Evolutionary conservation across 2,113 vertebrate genomes (phyloP), one percentile per base, ranked within the genome.

Genomic region (Drymodes brunneopygia): DNA sequence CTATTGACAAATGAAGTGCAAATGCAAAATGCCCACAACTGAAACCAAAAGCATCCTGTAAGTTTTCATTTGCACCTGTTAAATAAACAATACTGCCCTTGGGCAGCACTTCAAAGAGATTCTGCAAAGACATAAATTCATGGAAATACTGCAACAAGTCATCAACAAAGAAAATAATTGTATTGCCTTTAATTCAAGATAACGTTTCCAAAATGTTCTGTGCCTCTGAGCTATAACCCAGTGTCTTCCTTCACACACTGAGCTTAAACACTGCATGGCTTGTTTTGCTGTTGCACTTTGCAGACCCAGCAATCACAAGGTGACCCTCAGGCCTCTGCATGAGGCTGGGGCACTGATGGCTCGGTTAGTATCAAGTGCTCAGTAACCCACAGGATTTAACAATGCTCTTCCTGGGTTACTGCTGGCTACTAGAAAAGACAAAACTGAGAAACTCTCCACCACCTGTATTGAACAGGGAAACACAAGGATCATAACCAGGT

Each of bases 221-320:
- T 99, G 98, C 99, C 99, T 98, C 97, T 98, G 99, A 99, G 98
- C 94, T 98, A 99, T 99, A 99, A 99, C 99, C 98, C 98, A 98
- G 98, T 96, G 98, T 97, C 96, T 94, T 93, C 50, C 99, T 99
- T 95, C 51, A 96, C 97, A 98, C 98, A 97, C 98, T 97, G 98
- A 98, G 99, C 99, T 99, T 99, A 99, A 99, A 99, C 98, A 97
- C 96, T 97, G 98, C 99, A 98, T 98, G 98, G 98, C 98, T 96
- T 94, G 51, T 80, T 96, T 97, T 99, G 95, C 93, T 99, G 81
- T 99, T 18, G 99, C 99, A 99, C 99, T 99, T 94, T 95, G 97
- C 94, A 95, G 98, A 99, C 99, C 99, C 90, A 97, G 98, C 98
- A 97, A 98, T 96, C 99, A 99, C 97, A 79, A 56, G 82, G 42